Evolutionary conservation across 2,888 invertebrate species (phyloP), one percentile per base, ranked within the genome.

Genomic region (Dorcus parallelipipedus): DNA sequence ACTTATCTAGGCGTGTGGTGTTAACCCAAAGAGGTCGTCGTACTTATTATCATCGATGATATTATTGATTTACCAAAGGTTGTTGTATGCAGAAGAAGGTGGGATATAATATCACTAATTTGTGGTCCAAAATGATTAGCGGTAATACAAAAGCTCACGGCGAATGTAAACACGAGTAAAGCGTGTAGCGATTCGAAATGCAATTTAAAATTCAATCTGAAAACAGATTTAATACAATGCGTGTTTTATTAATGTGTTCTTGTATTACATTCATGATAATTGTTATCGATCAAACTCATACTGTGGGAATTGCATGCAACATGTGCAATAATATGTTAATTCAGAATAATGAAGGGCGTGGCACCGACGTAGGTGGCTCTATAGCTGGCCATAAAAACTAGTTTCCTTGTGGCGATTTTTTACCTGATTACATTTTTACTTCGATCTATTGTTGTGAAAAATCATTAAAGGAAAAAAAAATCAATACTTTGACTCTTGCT

Each of bases 331-430:
- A 56, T 64, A 64, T 63, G 60, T 59, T 64, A 64, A 64, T 64
- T 63, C 53, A 57, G 60, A 63, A 64, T 64, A 64, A 64, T 61
- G 63, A 61, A 63, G 57, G 64, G 64, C 58, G 63, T 64, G 64
- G 64, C 54, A 45, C 56, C 38, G 61, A 61, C 54, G 64, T 64
- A 64, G 64, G 64, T 64, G 64, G 64, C 49, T 58, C 48, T 55
- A 57, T 54, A 47, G 54, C 54, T 41, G 20, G 52, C 47, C 50
- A 49, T 49, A 58, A 62, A 60, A 62, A 58, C 59, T 49, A 49
- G 59, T 56, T 45, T 55, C 26, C 55, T 56, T 43, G 56, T 51
- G 59, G 59, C 45, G 45, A 20, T 17, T 45, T 45, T 45, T 45
- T 20, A 17, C 45, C 45, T n/a, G 45, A 23, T 17, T 9, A 45